phyloP scores from a whole-genome alignment of 1,140 invertebrate species.

The Zaprionus ghesquierei region DNA sequence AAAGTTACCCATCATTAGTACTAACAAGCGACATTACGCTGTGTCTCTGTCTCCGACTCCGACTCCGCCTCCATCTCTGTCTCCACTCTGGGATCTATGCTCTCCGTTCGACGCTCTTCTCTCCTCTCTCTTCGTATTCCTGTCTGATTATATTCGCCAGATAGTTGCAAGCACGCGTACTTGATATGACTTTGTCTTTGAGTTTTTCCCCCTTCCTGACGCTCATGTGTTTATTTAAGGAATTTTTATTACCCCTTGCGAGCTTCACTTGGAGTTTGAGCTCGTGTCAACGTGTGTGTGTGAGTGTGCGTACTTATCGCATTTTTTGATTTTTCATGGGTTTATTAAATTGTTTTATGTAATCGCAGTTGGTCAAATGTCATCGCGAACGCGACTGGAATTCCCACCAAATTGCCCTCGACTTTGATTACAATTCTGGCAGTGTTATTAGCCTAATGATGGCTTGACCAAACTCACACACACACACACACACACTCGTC shows the following conservation, averaged over 20 bases:
- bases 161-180: slow-evolving; percentile 59
- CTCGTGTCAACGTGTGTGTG: background rate
- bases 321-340: slow-evolving; percentile 76
- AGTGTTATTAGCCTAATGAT: slow-evolving; percentile 35
- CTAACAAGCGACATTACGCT: slow-evolving; percentile 76
- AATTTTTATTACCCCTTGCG: slow-evolving; percentile 64
- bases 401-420: slow-evolving; percentile 49
- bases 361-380: slow-evolving; percentile 56
- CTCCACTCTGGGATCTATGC: slow-evolving; percentile 29
- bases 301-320: slow-evolving; percentile 52
- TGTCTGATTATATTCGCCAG: slow-evolving; percentile 42
- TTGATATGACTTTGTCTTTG: slow-evolving; percentile 54
- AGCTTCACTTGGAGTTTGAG: slow-evolving; percentile 15
- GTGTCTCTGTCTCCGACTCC: background rate
- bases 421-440: slow-evolving; percentile 47
- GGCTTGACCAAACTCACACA: background rate
- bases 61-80: background rate
- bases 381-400: slow-evolving; percentile 35
- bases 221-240: slow-evolving; percentile 66
- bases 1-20: slow-evolving; percentile 72
- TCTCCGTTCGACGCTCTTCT: slow-evolving; percentile 30
- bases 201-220: background rate
- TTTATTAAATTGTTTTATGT: slow-evolving; percentile 72
- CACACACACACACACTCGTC: background rate
- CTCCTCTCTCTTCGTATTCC: background rate